Evolutionary conservation across 2,113 vertebrate genomes (phyloP).

Genomic region (Polypterus bichir): DNA sequence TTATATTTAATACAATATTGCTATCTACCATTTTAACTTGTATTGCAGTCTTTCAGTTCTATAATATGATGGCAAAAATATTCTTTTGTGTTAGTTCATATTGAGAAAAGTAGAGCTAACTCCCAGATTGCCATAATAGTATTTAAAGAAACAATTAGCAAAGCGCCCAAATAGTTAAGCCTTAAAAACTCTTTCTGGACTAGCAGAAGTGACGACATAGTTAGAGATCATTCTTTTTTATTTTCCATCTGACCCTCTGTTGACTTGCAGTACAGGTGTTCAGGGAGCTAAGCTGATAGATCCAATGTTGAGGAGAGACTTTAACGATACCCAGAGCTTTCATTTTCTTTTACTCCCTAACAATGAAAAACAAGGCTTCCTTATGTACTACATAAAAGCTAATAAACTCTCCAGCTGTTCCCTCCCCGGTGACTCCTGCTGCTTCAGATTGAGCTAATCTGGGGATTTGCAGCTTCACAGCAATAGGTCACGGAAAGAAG

Average conservation of each 20-base stretch:
- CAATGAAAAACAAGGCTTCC: constrained; percentile 51
- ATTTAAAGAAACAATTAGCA: too few species aligned
- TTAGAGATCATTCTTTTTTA: constrained; percentile 27
- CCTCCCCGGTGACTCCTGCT: constrained; percentile 42
- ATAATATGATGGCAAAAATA: too few species aligned
- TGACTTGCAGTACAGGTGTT: constrained; percentile 45
- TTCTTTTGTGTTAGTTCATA: too few species aligned
- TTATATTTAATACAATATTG: too few species aligned
- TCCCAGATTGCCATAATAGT: too few species aligned
- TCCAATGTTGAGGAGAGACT: constrained; percentile 31
- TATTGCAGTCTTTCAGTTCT: too few species aligned
- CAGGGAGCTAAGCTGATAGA: constrained; percentile 43
- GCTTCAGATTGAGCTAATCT: constrained; percentile 23
- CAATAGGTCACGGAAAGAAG: constrained; percentile 1
- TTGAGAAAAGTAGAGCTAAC: too few species aligned
- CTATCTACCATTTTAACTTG: too few species aligned
- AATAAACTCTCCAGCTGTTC: constrained; percentile 66
- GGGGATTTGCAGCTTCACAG: neutral
- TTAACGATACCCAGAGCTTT: constrained; percentile 66
- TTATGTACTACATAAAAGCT: constrained; percentile 59
- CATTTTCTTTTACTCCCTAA: constrained; percentile 53
- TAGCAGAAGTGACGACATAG: neutral
- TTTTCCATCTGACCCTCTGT: constrained; percentile 40
- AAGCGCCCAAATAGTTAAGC: too few species aligned
- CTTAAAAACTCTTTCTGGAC: neutral